phyloP scores from a whole-genome alignment of 2,113 vertebrate species.

The Rhipidura dahli region DNA sequence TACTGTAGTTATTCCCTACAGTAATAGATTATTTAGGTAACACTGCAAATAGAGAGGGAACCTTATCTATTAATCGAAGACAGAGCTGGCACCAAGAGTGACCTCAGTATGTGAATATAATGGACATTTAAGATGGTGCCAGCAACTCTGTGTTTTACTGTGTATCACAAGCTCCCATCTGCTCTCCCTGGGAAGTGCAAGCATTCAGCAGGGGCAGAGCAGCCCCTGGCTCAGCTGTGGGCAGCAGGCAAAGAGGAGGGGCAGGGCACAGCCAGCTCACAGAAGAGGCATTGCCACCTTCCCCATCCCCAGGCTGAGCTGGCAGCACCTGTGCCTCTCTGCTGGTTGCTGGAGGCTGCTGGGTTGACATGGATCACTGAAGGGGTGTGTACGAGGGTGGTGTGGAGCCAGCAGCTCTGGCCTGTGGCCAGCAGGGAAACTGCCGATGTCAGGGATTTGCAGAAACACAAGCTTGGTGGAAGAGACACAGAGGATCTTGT shows the following conservation, averaged over 20 bases:
- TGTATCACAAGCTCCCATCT: accelerated
- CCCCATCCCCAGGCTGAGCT: background rate
- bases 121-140: conserved; percentile 22
- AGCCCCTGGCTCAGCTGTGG: background rate
- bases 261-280: background rate
- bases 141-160: background rate
- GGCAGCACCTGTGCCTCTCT: background rate
- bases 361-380: background rate
- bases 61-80: conserved; percentile 61
- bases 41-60: conserved; percentile 44
- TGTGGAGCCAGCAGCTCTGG: conserved; percentile 5
- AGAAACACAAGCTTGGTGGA: background rate
- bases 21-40: conserved; percentile 53
- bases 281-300: background rate
- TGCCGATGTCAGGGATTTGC: conserved; percentile 35
- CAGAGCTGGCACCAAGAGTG: background rate
- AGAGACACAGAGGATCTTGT: background rate
- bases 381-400: conserved; percentile 24
- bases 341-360: background rate
- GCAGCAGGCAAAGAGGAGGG: background rate
- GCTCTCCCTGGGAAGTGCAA: accelerated
- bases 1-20: conserved; percentile 43
- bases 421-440: conserved; percentile 25
- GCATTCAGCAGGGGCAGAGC: background rate
- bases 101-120: conserved; percentile 40